Conservation (phyloP, 2,888 invertebrate species). For the Chesias legatella region DNA sequence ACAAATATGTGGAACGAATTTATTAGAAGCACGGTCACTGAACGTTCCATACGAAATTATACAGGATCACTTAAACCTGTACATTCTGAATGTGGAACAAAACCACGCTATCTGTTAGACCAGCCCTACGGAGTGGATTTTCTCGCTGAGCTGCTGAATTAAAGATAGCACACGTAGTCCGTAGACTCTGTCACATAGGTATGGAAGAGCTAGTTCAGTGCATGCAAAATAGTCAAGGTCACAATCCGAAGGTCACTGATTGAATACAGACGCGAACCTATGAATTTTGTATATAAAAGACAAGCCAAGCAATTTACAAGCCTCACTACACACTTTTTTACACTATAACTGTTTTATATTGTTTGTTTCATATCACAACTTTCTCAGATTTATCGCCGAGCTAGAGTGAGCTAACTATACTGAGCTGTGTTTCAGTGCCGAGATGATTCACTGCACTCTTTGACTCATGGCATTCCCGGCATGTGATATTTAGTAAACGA, state of each 20-base stretch:
- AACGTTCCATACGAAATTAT: background rate
- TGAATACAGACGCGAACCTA: too few relatives aligned
- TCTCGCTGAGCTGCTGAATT: slow-evolving; percentile 54
- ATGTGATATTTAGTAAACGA: slow-evolving; percentile 25
- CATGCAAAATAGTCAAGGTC: too few relatives aligned
- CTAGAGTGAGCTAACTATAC: slow-evolving; percentile 1
- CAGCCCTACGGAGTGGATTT: slow-evolving; percentile 28
- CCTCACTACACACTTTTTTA: too few relatives aligned
- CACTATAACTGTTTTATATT: too few relatives aligned
- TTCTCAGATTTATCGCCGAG: too few relatives aligned
- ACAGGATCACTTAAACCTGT: background rate
- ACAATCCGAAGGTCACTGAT: too few relatives aligned
- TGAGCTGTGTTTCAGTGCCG: slow-evolving; percentile 19
- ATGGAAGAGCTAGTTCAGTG: slow-evolving; percentile 8
- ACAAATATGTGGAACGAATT: too few relatives aligned
- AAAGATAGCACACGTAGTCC: slow-evolving; percentile 58
- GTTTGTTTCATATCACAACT: too few relatives aligned
- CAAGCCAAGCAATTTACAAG: too few relatives aligned
- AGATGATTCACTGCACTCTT: slow-evolving; percentile 36
- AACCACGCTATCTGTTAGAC: slow-evolving; percentile 18
- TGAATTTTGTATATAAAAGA: too few relatives aligned
- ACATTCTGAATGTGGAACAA: background rate
- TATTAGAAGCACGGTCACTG: too few relatives aligned
- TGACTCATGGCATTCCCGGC: slow-evolving; percentile 25
- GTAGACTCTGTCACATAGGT: slow-evolving; percentile 23